These are phyloP conservation scores for Lomographa bimaculata DNA, from an alignment of 2,888 invertebrate species.

Conservation along the genomic window DNA sequence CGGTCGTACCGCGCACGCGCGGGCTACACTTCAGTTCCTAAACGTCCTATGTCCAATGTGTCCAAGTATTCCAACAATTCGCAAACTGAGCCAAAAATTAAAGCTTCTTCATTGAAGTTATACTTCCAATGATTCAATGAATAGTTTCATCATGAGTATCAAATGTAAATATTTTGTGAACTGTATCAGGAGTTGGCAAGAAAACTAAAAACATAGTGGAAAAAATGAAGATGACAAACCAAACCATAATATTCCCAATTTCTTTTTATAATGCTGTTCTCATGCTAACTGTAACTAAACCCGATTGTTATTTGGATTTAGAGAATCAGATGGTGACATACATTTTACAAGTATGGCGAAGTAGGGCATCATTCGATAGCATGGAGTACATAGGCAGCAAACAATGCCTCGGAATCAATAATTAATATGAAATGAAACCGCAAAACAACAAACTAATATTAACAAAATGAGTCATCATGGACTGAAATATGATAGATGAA, in stretches of 20 bases:
- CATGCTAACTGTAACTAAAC: conserved; percentile 6
- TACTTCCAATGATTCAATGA: conserved; percentile 65
- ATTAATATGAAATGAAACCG: conserved; percentile 21
- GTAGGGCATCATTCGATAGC: conserved; percentile 45
- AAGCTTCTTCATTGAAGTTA: conserved; percentile 47
- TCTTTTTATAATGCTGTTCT: conserved; percentile 21
- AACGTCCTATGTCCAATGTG: conserved; percentile 59
- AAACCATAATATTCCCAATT: conserved; percentile 17
- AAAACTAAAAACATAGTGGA: conserved; percentile 26
- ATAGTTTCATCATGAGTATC: conserved; percentile 63
- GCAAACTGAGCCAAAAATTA: conserved; percentile 66
- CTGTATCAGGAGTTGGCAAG: conserved; percentile 44
- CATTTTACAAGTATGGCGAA: conserved; percentile 38
- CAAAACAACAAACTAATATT: conserved; percentile 12
- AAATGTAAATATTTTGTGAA: conserved; percentile 42
- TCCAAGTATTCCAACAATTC: conserved; percentile 67
- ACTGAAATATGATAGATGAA: background rate
- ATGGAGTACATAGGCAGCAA: conserved; percentile 38
- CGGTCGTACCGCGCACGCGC: conserved; percentile 73
- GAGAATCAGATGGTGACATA: conserved; percentile 19
- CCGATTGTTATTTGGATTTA: conserved; percentile 13
- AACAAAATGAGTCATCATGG: conserved; percentile 3
- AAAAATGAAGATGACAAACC: conserved; percentile 30
- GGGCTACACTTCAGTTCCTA: conserved; percentile 40
- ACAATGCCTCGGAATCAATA: conserved; percentile 36